Base-by-base conservation (phyloP, 2,797 vertebrate genomes). In the Setipinna tenuifilis region DNA sequence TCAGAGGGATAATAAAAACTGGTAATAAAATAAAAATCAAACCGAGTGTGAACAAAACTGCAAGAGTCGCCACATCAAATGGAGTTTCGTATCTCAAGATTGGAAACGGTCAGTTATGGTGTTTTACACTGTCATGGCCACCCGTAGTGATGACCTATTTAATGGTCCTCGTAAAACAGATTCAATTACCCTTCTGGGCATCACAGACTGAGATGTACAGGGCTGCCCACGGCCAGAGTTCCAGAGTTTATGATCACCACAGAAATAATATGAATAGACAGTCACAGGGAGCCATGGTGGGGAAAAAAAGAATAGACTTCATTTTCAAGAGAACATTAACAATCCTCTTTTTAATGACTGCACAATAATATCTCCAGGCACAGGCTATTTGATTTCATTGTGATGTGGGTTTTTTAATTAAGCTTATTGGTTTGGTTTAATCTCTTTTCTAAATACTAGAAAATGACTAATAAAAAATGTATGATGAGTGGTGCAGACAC, bases 121-220 rank as follows among this genome's bases (percentile, higher is more conserved):
- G 16, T 17, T 44, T 71, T 71, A 16, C 68, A 17, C 31, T 17
- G 9, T 44, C 35, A 78, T 21, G 71, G 31, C 31, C 6, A 16
- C 35, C 71, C 11, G 35, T 44, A 44, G 35, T 19, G 31, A 78
- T 78, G 71, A 19, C 71, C 71, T 78, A 78, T 78, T 78, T 78
- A 44, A 41, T 78, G 71, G 71, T 17, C 35, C 71, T 78, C 71
- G 14, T 78, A 16, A 78, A 78, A 44, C 71, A 78, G 31, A 78
- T 78, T 78, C 31, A 78, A 78, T 78, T 78, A 78, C 71, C 71
- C 71, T 21, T 7, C 35, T 19, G 31, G 71, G 17, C 35, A 44
- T 78, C 71, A 78, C 35, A 78, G 71, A 41, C 71, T 78, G 31
- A 21, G 71, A 78, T 78, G 17, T 35, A 78, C 71, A 44, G 31